phyloP scores from a whole-genome alignment of 2,797 vertebrate species.

The Platalea minor region DNA sequence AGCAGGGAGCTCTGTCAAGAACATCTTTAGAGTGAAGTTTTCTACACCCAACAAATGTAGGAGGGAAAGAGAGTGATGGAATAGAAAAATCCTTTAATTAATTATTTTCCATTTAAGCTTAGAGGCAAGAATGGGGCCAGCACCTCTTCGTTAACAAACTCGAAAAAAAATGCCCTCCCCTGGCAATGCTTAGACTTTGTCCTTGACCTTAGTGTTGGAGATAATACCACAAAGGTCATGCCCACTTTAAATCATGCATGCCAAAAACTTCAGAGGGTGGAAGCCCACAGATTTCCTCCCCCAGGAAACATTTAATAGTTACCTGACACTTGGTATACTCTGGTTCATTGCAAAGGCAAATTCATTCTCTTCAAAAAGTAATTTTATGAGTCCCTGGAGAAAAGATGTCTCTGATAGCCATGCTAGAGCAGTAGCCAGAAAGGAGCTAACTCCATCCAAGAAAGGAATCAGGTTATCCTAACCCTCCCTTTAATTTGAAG shows the following conservation, averaged over 20 bases:
- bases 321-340: constrained; percentile 24
- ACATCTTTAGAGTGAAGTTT: neutral
- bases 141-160: neutral
- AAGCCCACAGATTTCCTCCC: neutral
- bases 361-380: constrained; percentile 17
- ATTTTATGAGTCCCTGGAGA: constrained; percentile 31
- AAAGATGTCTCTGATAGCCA: neutral
- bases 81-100: neutral
- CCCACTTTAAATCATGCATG: constrained; percentile 5
- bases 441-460: constrained; percentile 22
- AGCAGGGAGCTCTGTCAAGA: neutral
- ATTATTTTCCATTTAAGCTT: neutral
- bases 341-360: constrained; percentile 51
- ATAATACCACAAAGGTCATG: neutral
- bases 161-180: neutral
- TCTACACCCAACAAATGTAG: neutral
- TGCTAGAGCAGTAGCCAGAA: constrained; percentile 28
- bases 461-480: constrained; percentile 47
- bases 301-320: constrained; percentile 50
- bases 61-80: neutral
- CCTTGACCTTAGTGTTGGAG: neutral
- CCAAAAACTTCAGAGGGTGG: neutral
- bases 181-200: neutral
- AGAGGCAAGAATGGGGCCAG: neutral
- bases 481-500: constrained; percentile 34